phyloP scores from a whole-genome alignment of 2,113 vertebrate genomes.

The Apodemus speciosus region DNA sequence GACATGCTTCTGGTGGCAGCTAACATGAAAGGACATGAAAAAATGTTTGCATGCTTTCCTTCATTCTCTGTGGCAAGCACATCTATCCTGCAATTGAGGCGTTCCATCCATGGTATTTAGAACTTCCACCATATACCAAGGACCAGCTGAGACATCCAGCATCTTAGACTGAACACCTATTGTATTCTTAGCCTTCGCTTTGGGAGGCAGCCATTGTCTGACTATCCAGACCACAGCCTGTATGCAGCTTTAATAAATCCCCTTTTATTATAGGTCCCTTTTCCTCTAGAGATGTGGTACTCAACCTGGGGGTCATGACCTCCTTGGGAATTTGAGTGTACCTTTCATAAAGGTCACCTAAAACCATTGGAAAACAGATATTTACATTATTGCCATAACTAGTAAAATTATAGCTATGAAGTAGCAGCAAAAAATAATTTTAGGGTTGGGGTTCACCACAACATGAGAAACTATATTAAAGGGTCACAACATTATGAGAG shows the following conservation, averaged over 20 bases:
- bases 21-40: background rate
- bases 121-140: background rate
- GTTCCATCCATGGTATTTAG: background rate
- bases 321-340: background rate
- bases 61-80: background rate
- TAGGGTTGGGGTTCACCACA: background rate
- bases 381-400: background rate
- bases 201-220: background rate
- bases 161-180: background rate
- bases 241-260: background rate
- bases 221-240: background rate
- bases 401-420: background rate
- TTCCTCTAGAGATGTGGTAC: background rate
- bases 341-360: background rate
- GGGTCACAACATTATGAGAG: background rate
- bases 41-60: background rate
- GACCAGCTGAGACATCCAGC: background rate
- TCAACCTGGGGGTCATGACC: background rate
- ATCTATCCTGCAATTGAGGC: background rate
- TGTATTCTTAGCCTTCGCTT: background rate
- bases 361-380: background rate
- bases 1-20: background rate
- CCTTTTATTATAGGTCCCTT: background rate
- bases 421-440: background rate
- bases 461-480: background rate